Conservation (phyloP, 2,888 invertebrate genomes). For the Pachymerium ferrugineum region DNA sequence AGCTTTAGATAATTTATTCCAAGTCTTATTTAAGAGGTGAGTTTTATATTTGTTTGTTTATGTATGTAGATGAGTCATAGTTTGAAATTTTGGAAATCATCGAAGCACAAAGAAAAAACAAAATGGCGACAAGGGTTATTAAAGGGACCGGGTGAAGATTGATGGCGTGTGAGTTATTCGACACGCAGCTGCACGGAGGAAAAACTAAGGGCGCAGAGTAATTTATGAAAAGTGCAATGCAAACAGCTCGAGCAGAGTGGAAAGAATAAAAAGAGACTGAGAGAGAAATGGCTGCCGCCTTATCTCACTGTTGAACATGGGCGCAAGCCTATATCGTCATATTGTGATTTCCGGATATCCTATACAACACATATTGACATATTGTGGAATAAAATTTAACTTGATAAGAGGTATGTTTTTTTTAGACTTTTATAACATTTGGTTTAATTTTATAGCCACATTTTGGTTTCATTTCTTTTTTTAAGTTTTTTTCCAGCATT, state of each 20-base stretch:
- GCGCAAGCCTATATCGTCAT: background rate
- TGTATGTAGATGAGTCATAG: too few relatives aligned
- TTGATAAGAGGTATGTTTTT: too few relatives aligned
- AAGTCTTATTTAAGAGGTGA: too few relatives aligned
- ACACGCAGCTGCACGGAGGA: conserved; percentile 10
- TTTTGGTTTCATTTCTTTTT: too few relatives aligned
- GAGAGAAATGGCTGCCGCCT: background rate
- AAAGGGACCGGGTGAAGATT: conserved; percentile 15
- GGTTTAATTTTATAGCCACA: too few relatives aligned
- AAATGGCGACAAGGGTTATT: conserved; percentile 21
- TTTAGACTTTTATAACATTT: too few relatives aligned
- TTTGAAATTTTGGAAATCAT: background rate
- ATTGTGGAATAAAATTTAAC: too few relatives aligned
- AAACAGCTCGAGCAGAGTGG: conserved; percentile 18
- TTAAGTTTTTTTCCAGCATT: too few relatives aligned
- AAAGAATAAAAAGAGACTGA: background rate
- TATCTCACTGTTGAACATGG: background rate
- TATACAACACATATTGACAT: too few relatives aligned
- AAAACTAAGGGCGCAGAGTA: conserved; percentile 14
- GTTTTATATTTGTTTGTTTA: too few relatives aligned
- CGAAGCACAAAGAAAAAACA: background rate
- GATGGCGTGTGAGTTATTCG: conserved; percentile 21
- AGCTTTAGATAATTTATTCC: background rate
- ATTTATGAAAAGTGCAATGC: conserved; percentile 21
- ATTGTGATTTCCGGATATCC: too few relatives aligned